Percentiles rank a stretch among this genome's conserved stretches.
These are phyloP conservation scores for Plumapathes pennacea DNA, from an alignment of 92 coral and sea anemone genomes.

Conservation along the genomic window DNA sequence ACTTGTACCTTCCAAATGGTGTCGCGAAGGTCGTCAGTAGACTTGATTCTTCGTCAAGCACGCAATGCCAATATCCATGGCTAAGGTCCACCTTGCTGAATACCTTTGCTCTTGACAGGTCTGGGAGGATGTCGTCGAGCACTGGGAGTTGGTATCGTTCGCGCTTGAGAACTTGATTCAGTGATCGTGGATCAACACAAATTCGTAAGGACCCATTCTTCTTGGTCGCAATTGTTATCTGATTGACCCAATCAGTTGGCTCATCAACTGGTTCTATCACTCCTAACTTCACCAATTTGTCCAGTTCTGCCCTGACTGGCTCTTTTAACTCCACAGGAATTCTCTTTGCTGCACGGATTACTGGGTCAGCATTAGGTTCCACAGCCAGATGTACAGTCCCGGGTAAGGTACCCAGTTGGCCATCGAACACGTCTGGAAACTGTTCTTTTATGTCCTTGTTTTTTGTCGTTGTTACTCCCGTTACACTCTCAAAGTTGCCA, in stretches of 20 bases:
- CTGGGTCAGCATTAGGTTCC: neutral
- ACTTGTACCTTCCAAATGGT: constrained; percentile 3
- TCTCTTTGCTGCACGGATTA: constrained; percentile 1
- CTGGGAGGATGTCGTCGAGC: constrained; percentile 2
- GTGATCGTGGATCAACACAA: constrained; percentile 14
- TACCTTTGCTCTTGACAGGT: neutral
- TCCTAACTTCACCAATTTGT: neutral
- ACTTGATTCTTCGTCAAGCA: constrained; percentile 3
- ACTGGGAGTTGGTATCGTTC: constrained; percentile 6
- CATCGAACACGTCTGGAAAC: constrained; percentile 14
- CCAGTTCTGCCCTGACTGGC: constrained; percentile 7
- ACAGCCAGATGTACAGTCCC: constrained; percentile 13
- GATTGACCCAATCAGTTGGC: constrained; percentile 19
- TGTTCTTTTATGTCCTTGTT: neutral
- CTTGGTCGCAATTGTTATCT: constrained; percentile 7
- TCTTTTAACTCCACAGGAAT: constrained; percentile 1
- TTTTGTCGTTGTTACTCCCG: constrained; percentile 8
- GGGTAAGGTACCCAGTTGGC: constrained; percentile 30
- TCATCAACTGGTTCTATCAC: constrained; percentile 4
- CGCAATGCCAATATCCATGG: constrained; percentile 1
- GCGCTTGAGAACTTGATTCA: constrained; percentile 4
- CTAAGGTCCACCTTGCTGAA: constrained; percentile 2
- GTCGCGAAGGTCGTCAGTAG: constrained; percentile 8
- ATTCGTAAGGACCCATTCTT: constrained; percentile 10
- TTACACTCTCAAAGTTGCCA: constrained; percentile 20